A percentile compares a stretch with the other conserved stretches of the same genome.
phyloP scores from a whole-genome alignment of 2,888 invertebrate genomes.

The Ochropleura leucogaster region DNA sequence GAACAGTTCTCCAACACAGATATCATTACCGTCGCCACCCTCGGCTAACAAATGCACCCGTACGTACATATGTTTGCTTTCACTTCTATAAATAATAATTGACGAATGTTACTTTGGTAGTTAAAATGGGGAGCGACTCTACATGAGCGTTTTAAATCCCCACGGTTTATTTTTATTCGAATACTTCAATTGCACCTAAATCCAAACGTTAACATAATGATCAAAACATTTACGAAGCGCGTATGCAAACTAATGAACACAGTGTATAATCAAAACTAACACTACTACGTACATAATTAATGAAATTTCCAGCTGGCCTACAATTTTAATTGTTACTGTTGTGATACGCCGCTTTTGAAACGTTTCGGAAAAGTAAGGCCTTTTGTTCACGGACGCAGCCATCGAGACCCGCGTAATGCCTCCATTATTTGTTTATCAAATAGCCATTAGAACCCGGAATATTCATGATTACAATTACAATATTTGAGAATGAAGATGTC shows the following conservation, averaged over 20 bases:
- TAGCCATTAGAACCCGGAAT: constrained; percentile 83
- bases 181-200: constrained; percentile 18
- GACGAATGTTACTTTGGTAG: constrained; percentile 77
- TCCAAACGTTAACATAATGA: constrained; percentile 55
- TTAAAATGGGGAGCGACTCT: constrained; percentile 80
- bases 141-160: constrained; percentile 41
- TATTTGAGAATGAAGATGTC: constrained; percentile 86
- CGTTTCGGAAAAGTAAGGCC: constrained; percentile 86
- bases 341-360: constrained; percentile 88
- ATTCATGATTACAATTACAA: constrained; percentile 79
- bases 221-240: constrained; percentile 76
- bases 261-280: constrained; percentile 83
- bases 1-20: constrained; percentile 72
- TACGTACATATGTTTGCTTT: constrained; percentile 89
- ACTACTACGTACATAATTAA: constrained; percentile 86
- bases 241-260: constrained; percentile 84
- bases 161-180: constrained; percentile 24
- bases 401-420: constrained; percentile 76
- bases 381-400: constrained; percentile 86
- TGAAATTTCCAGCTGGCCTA: constrained; percentile 89
- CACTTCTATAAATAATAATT: constrained; percentile 88
- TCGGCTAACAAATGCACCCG: constrained; percentile 73
- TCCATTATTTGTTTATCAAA: constrained; percentile 89
- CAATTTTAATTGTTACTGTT: constrained; percentile 89
- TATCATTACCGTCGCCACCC: constrained; percentile 82